These are phyloP conservation scores for Anas platyrhynchos DNA, from an alignment of 2,113 vertebrate genomes.

Conservation along the genomic window DNA sequence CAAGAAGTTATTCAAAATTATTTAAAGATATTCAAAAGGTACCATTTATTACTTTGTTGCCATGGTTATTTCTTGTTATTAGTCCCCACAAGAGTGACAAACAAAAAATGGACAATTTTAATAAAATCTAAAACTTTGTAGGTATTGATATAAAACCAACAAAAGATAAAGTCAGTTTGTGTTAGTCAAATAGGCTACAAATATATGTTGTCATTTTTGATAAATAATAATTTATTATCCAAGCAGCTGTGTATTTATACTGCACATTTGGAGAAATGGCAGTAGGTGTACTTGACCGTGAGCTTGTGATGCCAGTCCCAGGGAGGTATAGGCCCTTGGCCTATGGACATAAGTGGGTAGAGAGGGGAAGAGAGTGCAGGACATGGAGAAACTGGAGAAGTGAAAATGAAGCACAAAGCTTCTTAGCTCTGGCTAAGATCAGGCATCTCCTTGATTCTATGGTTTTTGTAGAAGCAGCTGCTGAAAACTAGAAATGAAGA, in stretches of 20 bases:
- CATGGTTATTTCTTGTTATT: slow-evolving; percentile 23
- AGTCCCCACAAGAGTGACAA: not conserved
- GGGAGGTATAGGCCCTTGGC: rapidly evolving
- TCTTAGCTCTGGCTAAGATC: not conserved
- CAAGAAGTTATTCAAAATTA: slow-evolving; percentile 52
- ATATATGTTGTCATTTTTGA: not conserved
- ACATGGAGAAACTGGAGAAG: not conserved
- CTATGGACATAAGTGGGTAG: not conserved
- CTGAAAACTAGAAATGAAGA: not conserved
- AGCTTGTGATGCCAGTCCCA: not conserved
- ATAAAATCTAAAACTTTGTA: slow-evolving; percentile 21
- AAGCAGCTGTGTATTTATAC: not conserved
- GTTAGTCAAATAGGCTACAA: not conserved
- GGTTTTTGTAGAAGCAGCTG: not conserved
- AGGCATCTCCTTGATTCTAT: not conserved
- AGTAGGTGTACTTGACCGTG: not conserved
- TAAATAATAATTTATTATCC: not conserved
- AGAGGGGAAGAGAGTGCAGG: not conserved
- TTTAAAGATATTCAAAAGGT: slow-evolving; percentile 39
- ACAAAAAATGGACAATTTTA: not conserved
- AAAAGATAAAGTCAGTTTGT: not conserved
- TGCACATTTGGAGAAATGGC: not conserved
- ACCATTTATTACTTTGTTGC: slow-evolving; percentile 38
- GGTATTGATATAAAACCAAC: not conserved
- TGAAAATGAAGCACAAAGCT: not conserved